Evolutionary conservation across 1,140 invertebrate genomes (phyloP).

Genomic region (Rhopalosiphum maidis): DNA sequence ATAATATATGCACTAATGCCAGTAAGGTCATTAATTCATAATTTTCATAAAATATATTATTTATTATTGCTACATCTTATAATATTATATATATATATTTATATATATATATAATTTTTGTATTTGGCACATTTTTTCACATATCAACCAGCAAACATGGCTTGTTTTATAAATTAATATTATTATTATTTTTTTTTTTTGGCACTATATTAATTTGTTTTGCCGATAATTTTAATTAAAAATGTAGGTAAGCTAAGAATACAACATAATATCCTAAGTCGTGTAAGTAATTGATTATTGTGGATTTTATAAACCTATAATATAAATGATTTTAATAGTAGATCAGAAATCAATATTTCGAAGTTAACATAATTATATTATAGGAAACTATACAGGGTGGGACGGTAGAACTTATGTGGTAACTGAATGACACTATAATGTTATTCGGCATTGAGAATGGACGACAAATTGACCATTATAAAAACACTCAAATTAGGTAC

Average conservation of each 20-base stretch:
- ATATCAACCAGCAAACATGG: not conserved
- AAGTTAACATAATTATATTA: not conserved
- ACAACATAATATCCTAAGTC: not conserved
- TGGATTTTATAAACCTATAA: not conserved
- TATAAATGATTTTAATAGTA: not conserved
- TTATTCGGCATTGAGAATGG: not conserved
- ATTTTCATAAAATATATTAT: constrained; percentile 12
- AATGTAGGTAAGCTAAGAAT: not conserved
- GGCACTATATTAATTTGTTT: not conserved
- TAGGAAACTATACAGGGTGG: constrained; percentile 14
- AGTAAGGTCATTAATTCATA: not conserved
- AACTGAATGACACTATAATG: not conserved
- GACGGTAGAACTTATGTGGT: not conserved
- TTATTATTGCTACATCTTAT: constrained; percentile 38
- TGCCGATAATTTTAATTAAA: not conserved
- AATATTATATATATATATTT: not conserved
- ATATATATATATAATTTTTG: not conserved
- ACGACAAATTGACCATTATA: not conserved
- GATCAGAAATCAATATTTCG: not conserved
- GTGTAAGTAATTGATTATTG: not conserved
- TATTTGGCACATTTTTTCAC: constrained; percentile 36
- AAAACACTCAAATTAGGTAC: not conserved
- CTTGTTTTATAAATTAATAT: not conserved
- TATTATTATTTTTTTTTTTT: constrained; percentile 31
- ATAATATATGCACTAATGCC: not conserved